Evolutionary conservation across 1,140 invertebrate genomes (phyloP), one percentile per base, ranked within the genome.

Genomic region (Cydia pomonella): DNA sequence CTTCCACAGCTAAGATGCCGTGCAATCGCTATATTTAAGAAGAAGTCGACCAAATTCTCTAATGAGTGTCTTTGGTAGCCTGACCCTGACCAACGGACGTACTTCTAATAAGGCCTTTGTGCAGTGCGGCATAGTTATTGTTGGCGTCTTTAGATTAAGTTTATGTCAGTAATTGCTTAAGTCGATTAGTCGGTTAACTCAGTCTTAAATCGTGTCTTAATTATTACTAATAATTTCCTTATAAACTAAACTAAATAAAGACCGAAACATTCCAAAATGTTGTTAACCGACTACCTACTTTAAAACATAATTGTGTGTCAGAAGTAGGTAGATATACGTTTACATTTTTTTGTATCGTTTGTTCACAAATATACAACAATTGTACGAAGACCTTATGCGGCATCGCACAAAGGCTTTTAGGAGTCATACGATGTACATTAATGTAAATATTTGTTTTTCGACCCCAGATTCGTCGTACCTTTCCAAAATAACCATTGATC

Each of bases 401-500:
- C 16, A 33, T 23, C 16, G 33, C 29, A n/a, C 27, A 33, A 33
- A 16, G 33, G 64, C 6, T 13, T 18, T 10, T 33, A 38, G 64
- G 33, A 33, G 27, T 38, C 29, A 69, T 33, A 33, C 27, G 9
- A 33, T 69, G 27, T 69, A 69, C 64, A 33, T 29, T 64, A 64
- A 33, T 69, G 64, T 69, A 69, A 33, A 69, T 33, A 18, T 69
- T 41, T 41, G 64, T 38, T 38, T 18, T 69, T 69, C n/a, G 6
- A 41, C 64, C 64, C 64, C 64, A 29, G 1, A 41, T 69, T 33
- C 41, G 27, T 18, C 64, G 3, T 47, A 72, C 71, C 41, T 50
- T 72, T 50, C 71, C 33, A 69, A 41, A 18, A 10, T 69, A 69
- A 33, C 29, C 27, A 69, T 76, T 83, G 80, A 75, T 72, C 74